Evolutionary conservation across 2,797 vertebrate species (phyloP), one percentile per base, ranked within the genome.

Genomic region (Alosa sapidissima): DNA sequence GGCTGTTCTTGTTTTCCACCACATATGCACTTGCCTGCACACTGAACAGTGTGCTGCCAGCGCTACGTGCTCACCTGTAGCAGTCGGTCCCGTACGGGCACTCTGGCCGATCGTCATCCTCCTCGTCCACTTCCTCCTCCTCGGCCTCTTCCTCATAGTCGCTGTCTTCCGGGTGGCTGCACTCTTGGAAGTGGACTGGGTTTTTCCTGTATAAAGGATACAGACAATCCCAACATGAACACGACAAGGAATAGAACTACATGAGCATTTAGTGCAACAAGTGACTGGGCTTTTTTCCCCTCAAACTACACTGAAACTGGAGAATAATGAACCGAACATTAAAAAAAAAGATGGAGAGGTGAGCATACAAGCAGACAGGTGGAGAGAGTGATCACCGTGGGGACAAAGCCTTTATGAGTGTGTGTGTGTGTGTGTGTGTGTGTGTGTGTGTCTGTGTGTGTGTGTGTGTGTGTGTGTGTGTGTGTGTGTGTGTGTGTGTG

Each of bases 71-170:
- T 41, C 75, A 96, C 95, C 95, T 94, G 91, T 96, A 96, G 89
- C 95, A 96, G 89, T 92, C 91, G 0, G 91, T 91, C 49, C 95
- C 95, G 1, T 94, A 96, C 0, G 94, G 95, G 82, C 95, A 96
- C 87, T 95, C 94, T 0, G 94, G 95, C 5, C 84, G 89, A 4
- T 93, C 89, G 0, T 47, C 90, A 0, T 88, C 91, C 10, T 89
- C 87, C 0, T 87, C 88, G 6, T 84, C 86, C 0, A 65, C 81
- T 5, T 87, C 52, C 3, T 72, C 65, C 9, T 88, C 81, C 13
- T 65, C 88, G 3, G 78, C 81, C 3, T 90, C 87, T 3, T 93
- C 93, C 81, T 92, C 55, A 3, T 91, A 92, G 88, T 96, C 95
- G 0, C 54, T 36, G 90, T 96, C 95, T 0, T 94, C 94, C 0